Base-by-base conservation (phyloP, 2,797 vertebrate species). In the Sebastes baramenuke region DNA sequence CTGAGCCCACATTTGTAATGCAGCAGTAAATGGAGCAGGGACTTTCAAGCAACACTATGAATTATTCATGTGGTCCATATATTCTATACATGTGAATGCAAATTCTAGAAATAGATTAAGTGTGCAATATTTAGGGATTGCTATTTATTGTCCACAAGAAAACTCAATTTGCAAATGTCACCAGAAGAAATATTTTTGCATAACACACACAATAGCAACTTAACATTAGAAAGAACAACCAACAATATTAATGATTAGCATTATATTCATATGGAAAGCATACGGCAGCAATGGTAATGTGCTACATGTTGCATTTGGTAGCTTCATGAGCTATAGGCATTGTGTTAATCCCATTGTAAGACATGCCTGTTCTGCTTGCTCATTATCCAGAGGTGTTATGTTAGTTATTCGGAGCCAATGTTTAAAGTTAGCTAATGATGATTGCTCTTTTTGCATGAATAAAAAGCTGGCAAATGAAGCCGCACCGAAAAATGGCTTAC, bases 51-150 rank as follows among this genome's bases (percentile, higher is more conserved):
- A 6, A 67, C 46, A 30, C 29, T 22, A 83, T 91, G 84, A 87
- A 91, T 92, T 75, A 93, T 93, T 92, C 79, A 86, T 81, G 77
- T 1, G 5, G 6, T 29, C 30, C 70, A 64, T 67, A 70, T 56
- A 67, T 71, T 80, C 13, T 56, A 8, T 86, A 67, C n/a, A 27
- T 79, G 52, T 64, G 22, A 34, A 78, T 79, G 27, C 62, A 64
- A 77, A 68, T 77, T 55, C 25, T 25, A 30, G 49, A 71, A 79
- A 62, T 25, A 36, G 54, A 85, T 83, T 8, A 20, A 34, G 9
- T 71, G 22, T 4, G 4, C 5, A 61, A 34, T 69, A 34, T 77
- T 70, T 54, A 36, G 18, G 3, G 22, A 66, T 56, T 42, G 58
- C 20, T 59, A 27, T 83, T 56, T 67, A 59, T 72, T 76, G 25